Evolutionary conservation across 64 coral and sea anemone genomes (phyloP), one percentile per base, ranked within the genome.

Genomic region (Astreopora myriophthalma): DNA sequence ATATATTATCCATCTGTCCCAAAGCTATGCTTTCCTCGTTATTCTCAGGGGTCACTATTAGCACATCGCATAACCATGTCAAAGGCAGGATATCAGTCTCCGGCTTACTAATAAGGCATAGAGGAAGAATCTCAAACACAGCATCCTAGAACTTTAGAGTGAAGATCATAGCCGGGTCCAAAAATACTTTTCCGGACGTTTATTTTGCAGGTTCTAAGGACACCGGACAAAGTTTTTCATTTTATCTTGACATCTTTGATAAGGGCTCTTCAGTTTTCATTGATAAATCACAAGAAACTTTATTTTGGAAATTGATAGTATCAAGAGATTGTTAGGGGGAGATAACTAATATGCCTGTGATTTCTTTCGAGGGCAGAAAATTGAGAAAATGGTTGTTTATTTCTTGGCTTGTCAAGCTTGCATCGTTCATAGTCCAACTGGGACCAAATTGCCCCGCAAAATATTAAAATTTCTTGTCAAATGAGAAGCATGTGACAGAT

Each of bases 21-120:
- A 65, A 83, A 36, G 31, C 28, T 30, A 22, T 64, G 79, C n/a
- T 22, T 8, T 6, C 25, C 79, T 83, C 57, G 55, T 63, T 83
- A 64, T 64, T 25, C 6, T 62, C n/a, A n/a, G 34, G 33, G 79
- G 79, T 83, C 79, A 22, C 79, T 62, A 83, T 83, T 83, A 83
- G 79, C 79, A 83, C 79, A 63, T 22, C 32, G 20, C 5, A 6
- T 36, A 65, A 25, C 10, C 52, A 83, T 6, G 32, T 5, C 37
- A 8, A 34, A 14, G 16, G 12, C 3, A 22, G n/a, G n/a, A n/a
- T n/a, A n/a, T n/a, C n/a, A n/a, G n/a, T 55, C 8, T 55, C 10
- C 51, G 10, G 10, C 17, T 16, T 19, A 16, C 12, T 55, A 3
- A 13, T 16, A 55, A 55, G 17, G 51, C 51, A 19, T 55, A 14